Evolutionary conservation across 2,888 invertebrate species (phyloP), one percentile per base, ranked within the genome.

Genomic region (Drosophila tanythrix): DNA sequence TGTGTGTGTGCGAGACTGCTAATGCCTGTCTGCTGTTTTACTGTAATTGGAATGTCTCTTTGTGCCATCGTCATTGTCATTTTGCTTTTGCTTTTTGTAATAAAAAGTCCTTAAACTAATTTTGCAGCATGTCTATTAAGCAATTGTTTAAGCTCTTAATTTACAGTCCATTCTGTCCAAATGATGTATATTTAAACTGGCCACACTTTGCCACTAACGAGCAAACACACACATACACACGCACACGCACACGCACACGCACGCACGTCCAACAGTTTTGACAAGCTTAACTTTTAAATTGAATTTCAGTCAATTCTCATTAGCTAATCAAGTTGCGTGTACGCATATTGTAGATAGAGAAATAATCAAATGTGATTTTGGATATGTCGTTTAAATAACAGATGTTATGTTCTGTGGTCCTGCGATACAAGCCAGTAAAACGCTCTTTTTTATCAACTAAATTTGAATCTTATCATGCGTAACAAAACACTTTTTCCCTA

Each of bases 121-220:
- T 89, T 88, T 89, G 91, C 64, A 88, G 88, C 79, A 81, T 79
- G 84, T 89, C 81, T 83, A 79, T 82, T 88, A 84, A 83, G 80
- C 88, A 90, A 90, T 90, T 91, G 84, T 69, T 90, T 82, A 88
- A 90, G 83, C 83, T 83, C 73, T 90, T 88, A 85, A 89, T 83
- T 83, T 77, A 82, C 77, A 71, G 64, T 35, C 51, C 55, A 66
- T 51, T 43, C 55, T n/a, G 33, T 60, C 40, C 43, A 35, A 33
- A 64, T 52, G 56, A 43, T 10, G 58, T 21, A 13, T 56, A 43
- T 7, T 48, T 36, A 62, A 51, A 51, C 56, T 53, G 60, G 52
- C 21, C 65, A 46, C 43, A 4, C 51, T 65, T 56, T 56, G 38
- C 25, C 60, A 48, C 21, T 15, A 46, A 15, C 25, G 21, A 25